These are phyloP conservation scores for Caenorhabditis sp. DNA, from an alignment of 2,888 invertebrate genomes.

Conservation along the genomic window DNA sequence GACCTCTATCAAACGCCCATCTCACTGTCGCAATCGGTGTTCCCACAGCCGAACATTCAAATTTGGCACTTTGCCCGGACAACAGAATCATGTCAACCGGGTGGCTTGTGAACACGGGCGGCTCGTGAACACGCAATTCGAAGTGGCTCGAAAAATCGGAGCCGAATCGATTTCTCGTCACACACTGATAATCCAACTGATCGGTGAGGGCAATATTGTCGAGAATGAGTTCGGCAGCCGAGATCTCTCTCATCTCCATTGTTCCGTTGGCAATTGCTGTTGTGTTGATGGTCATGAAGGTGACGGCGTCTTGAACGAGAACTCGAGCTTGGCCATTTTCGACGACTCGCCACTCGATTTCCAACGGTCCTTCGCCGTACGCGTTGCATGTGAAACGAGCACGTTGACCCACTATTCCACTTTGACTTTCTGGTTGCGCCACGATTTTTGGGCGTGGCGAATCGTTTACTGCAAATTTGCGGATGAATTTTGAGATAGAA, in stretches of 20 bases:
- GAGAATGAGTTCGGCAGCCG: constrained; percentile 36
- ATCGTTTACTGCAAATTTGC: constrained; percentile 38
- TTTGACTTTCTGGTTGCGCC: constrained; percentile 24
- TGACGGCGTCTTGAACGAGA: constrained; percentile 34
- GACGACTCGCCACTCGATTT: constrained; percentile 51
- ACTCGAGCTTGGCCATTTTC: constrained; percentile 46
- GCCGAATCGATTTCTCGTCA: constrained; percentile 48
- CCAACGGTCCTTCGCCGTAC: constrained; percentile 46
- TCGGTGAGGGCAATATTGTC: constrained; percentile 39
- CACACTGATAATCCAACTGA: constrained; percentile 49
- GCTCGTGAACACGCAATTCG: constrained; percentile 40
- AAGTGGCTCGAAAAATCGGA: constrained; percentile 41
- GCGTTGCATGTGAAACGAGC: constrained; percentile 46
- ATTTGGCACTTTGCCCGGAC: constrained; percentile 50
- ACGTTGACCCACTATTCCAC: constrained; percentile 23
- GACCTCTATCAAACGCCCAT: constrained; percentile 51
- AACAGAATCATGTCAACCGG: constrained; percentile 50
- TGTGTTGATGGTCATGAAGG: constrained; percentile 37
- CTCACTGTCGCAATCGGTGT: constrained; percentile 44
- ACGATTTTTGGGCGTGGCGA: constrained; percentile 54
- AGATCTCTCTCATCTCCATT: constrained; percentile 35
- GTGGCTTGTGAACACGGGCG: constrained; percentile 43
- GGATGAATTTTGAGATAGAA: background rate
- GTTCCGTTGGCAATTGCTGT: constrained; percentile 47
- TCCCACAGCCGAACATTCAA: constrained; percentile 51